These are phyloP conservation scores for Phaethon lepturus DNA, from an alignment of 2,113 vertebrate species.

Conservation along the genomic window DNA sequence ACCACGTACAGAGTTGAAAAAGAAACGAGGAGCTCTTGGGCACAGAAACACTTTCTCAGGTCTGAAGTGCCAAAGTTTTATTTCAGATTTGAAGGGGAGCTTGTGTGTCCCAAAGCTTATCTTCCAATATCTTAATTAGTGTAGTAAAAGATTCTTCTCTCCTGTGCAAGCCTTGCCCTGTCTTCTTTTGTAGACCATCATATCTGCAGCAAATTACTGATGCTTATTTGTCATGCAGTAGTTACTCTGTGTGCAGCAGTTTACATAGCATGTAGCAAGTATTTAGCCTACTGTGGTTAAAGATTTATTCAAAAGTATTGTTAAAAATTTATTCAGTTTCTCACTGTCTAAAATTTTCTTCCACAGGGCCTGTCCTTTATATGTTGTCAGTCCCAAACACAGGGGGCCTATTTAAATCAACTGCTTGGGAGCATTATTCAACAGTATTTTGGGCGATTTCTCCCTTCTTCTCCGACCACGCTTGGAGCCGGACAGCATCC, in stretches of 20 bases:
- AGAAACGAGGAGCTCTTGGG: not conserved
- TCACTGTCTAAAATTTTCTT: not conserved
- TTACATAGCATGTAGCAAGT: not conserved
- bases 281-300: not conserved
- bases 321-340: not conserved
- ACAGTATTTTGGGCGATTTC: slow-evolving; percentile 92
- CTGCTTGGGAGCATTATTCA: slow-evolving; percentile 84
- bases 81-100: not conserved
- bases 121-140: not conserved
- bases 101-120: not conserved
- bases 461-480: slow-evolving; percentile 78
- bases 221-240: not conserved
- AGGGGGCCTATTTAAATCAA: slow-evolving; percentile 87
- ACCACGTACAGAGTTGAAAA: not conserved
- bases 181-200: not conserved
- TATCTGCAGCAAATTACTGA: not conserved
- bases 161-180: not conserved
- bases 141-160: not conserved
- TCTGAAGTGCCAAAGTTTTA: not conserved
- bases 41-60: not conserved
- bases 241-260: not conserved
- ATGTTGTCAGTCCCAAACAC: slow-evolving; percentile 83
- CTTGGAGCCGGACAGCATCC: slow-evolving; percentile 84
- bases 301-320: not conserved
- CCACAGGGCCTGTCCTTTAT: slow-evolving; percentile 88